Base-by-base conservation (phyloP, 2,888 invertebrate genomes). In the Heliconius aoede region DNA sequence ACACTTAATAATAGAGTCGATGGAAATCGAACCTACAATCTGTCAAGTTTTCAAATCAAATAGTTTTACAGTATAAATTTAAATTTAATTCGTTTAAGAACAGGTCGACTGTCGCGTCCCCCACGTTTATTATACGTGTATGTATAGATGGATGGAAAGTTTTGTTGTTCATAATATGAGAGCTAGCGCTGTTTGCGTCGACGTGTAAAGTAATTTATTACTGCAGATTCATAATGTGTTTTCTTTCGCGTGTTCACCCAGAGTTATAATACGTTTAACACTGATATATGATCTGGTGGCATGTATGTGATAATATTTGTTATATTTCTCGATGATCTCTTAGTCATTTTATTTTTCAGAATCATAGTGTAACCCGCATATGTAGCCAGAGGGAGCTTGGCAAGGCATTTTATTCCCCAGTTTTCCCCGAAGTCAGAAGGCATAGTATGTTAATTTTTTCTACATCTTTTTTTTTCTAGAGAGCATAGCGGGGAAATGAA, bases 231-330 rank as follows among this genome's bases (percentile, higher is more conserved):
- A 72, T 72, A 72, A 72, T 72, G 60, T 61, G 72, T 72, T 72
- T 72, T 72, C 72, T 72, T 72, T 72, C 72, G 26, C 60, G 72
- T 60, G 40, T 72, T 72, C 58, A 46, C 18, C 46, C 46, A 26
- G 72, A 72, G 60, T 72, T 72, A 72, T 72, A 72, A 72, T 72
- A 72, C 72, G 40, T 72, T 72, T 72, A 72, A 60, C 72, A 72
- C 60, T 72, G 72, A 72, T 72, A 72, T 72, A 72, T 61, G 60
- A 72, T 72, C 36, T 72, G 40, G 40, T 60, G 40, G 40, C 40
- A 72, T 60, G 36, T 36, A 61, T 21, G 60, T 60, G 36, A 21
- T 11, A 72, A 58, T 72, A 58, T 72, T 36, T 60, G 40, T 28
- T 28, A 72, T 8, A 72, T 60, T 21, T 58, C 24, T 60, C 60